Base-by-base conservation (phyloP, 1,140 invertebrate species). In the Drosophila sucinea region DNA sequence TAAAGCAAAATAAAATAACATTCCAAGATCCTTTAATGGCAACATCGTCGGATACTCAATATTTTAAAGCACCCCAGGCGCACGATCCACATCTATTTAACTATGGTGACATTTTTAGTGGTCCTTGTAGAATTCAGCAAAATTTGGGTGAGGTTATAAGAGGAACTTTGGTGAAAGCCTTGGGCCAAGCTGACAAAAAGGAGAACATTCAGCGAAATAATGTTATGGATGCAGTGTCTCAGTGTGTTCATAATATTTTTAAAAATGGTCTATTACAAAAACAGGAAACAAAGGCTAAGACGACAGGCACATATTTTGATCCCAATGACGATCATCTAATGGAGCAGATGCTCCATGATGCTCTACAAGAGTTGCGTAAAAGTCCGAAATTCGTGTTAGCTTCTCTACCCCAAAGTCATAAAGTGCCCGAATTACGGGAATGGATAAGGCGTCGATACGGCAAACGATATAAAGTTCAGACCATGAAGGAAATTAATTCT, bases 261-360 rank as follows among this genome's bases (percentile, higher is more conserved):
- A 33, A 72, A 3, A 60, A 41, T 11, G 60, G 65, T 25, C 10
- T 68, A 10, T 25, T 68, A 10, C 2, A 38, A 6, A 5, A 3
- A 7, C 4, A 32, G 8, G 2, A 11, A 3, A 2, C n/a, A n/a
- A 29, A 4, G 5, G 23, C 56, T 10, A 23, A 6, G 8, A 11
- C 1, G 23, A 25, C 2, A 40, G 60, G 17, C 23, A n/a, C 5
- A 3, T 8, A 8, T 1, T 40, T 73, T 25, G 54, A 73, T 70
- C 58, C 66, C 8, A 27, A 73, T 17, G 58, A 73, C 11, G 27
- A 63, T 3, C 17, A 54, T 1, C 41, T 73, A 6, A 63, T 70
- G 67, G 71, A 73, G n/a, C 47, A 51, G 11, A 73, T 73, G 71
- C 40, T 73, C 0, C 17, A 29, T 5, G 58, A 73, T 63, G 70